Evolutionary conservation across 2,888 invertebrate genomes (phyloP), one percentile per base, ranked within the genome.

Genomic region (Drosophila melanosoma): DNA sequence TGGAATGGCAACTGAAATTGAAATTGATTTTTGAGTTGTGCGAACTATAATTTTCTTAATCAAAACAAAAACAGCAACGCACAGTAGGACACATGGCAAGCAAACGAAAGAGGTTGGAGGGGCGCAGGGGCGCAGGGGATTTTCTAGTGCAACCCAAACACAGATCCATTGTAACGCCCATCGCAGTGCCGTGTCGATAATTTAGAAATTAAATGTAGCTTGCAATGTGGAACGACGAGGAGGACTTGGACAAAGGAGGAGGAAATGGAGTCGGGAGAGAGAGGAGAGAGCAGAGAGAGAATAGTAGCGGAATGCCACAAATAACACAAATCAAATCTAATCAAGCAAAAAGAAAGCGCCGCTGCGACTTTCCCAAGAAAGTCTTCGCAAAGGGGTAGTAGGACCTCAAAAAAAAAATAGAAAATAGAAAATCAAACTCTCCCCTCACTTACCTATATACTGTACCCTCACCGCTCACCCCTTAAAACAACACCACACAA

Each of bases 271-370:
- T 2, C 23, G 4, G 17, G 36, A 12, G 38, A 8, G 29, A 38
- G 42, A 6, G 10, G 15, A 11, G 33, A 23, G 12, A 40, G 45
- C 51, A 26, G 15, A 11, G 36, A 26, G 12, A 45, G 45, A 51
- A 26, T 42, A 67, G 63, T 64, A 71, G 77, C 68, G 69, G 79
- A 88, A 89, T 87, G 85, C 88, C 90, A 82, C 90, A 85, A 89
- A 85, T 85, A 85, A 81, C 85, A 85, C 85, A 85, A 85, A 85
- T 85, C 90, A 85, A 85, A 89, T 85, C 83, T 79, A 85, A 85
- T 85, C 85, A 85, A 85, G 85, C 76, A 85, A 74, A 69, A 64
- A 61, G 81, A 79, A 81, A 87, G 89, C 84, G 54, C 52, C 61
- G 71, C 67, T n/a, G 45, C 64, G 65, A 78, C 70, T 80, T 80